Percentiles rank a stretch among this genome's conserved stretches.
phyloP scores from a whole-genome alignment of 2,888 invertebrate genomes.

The Diloba caeruleocephala region DNA sequence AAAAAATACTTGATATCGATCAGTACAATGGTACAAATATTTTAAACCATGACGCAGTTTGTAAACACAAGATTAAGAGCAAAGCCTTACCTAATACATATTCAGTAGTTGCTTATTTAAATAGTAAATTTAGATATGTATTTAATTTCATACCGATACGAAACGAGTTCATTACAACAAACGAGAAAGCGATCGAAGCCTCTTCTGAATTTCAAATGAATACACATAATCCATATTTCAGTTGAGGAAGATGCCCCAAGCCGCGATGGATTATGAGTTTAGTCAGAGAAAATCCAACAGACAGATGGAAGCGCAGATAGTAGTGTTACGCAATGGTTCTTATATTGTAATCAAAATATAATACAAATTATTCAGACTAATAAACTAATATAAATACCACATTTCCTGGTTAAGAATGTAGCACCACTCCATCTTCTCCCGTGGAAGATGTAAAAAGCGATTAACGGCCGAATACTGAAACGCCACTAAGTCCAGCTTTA shows the following conservation, averaged over 20 bases:
- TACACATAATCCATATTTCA: slow-evolving; percentile 74
- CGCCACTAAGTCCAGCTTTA: too few relatives aligned
- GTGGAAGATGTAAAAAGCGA: too few relatives aligned
- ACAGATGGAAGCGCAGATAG: slow-evolving; percentile 56
- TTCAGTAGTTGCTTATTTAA: slow-evolving; percentile 25
- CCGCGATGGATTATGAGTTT: slow-evolving; percentile 62
- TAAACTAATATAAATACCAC: too few relatives aligned
- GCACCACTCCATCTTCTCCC: too few relatives aligned
- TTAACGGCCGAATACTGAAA: too few relatives aligned
- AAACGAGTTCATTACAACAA: slow-evolving; percentile 65
- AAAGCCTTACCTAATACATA: neutral
- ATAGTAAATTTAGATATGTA: slow-evolving; percentile 16
- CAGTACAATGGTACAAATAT: neutral
- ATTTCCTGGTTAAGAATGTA: too few relatives aligned
- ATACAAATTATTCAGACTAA: slow-evolving; percentile 27
- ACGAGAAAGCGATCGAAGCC: slow-evolving; percentile 68
- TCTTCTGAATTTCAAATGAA: slow-evolving; percentile 78
- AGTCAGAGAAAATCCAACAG: slow-evolving; percentile 50
- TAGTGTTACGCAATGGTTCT: too few relatives aligned
- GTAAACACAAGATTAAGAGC: neutral
- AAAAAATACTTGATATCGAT: too few relatives aligned
- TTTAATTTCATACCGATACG: slow-evolving; percentile 39
- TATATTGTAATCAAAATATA: too few relatives aligned
- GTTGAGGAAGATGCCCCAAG: slow-evolving; percentile 62
- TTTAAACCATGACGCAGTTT: neutral